Evolutionary conservation across 2,113 vertebrate species (phyloP).

Genomic region (Podarcis cretensis): DNA sequence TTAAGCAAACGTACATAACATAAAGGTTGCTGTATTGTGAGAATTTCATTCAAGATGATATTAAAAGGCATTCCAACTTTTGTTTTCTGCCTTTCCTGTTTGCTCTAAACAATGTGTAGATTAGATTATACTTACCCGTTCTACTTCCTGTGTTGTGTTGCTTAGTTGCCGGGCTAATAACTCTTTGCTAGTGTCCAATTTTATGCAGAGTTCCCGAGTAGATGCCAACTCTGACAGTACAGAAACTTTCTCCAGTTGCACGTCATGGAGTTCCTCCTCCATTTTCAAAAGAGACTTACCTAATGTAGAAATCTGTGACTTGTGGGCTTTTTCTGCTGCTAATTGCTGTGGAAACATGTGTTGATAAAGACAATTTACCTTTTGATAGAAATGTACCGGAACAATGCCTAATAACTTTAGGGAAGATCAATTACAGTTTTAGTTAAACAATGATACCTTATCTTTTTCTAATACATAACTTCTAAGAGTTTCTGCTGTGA

Average conservation of each 20-base stretch:
- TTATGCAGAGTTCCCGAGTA: constrained; percentile 77
- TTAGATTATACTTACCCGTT: constrained; percentile 63
- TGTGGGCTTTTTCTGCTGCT: constrained; percentile 74
- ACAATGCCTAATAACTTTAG: neutral
- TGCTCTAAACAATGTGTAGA: neutral
- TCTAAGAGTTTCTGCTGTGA: constrained; percentile 21
- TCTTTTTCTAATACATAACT: neutral
- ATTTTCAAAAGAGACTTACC: constrained; percentile 73
- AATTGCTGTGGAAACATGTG: constrained; percentile 64
- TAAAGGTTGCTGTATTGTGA: neutral
- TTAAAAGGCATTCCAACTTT: neutral
- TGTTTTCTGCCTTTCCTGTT: neutral
- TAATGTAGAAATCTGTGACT: constrained; percentile 72
- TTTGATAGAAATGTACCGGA: neutral
- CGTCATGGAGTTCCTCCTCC: constrained; percentile 75
- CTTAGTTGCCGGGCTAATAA: constrained; percentile 70
- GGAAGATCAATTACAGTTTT: neutral
- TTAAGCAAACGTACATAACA: no score
- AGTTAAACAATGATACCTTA: neutral
- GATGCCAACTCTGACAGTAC: constrained; percentile 76
- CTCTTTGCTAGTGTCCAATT: constrained; percentile 80
- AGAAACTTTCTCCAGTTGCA: constrained; percentile 67
- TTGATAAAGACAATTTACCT: constrained; percentile 23
- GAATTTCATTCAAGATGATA: neutral
- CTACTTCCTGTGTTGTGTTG: constrained; percentile 72